Evolutionary conservation across 1,140 invertebrate genomes (phyloP), one percentile per base, ranked within the genome.

Genomic region (Bombus haemorrhoidalis): DNA sequence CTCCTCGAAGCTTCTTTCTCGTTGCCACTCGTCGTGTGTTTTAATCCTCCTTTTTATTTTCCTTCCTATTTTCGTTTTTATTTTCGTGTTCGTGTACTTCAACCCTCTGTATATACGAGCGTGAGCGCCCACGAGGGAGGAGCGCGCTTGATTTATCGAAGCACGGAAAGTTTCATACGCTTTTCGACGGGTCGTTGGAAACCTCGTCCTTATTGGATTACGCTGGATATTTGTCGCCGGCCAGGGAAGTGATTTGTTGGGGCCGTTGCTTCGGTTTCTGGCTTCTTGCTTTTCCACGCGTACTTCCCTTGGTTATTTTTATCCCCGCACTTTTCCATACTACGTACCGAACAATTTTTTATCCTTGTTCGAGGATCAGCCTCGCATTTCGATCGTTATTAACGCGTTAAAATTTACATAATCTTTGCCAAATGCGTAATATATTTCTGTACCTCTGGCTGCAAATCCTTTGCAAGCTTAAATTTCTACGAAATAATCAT

Each of bases 101-200:
- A 59, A 57, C 81, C 81, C 81, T 25, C 12, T 22, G 81, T 62
- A 53, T 53, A 53, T 53, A 53, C 28, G 25, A 18, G 22, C 18
- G 68, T 1, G 13, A 72, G 43, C 32, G 59, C 68, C n/a, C 32
- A 2, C 9, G 68, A 2, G 22, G 9, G 28, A 12, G 22, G 18
- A 37, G 25, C 4, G 47, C 9, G 82, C 39, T 57, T 62, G 75
- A 84, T 76, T 83, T 76, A 76, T 76, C 57, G 57, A 4, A 15
- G 18, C 79, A n/a, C 2, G 59, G 59, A 75, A 22, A 37, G 22
- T 83, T 64, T 83, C 41, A 34, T 66, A 18, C 69, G 71, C 22
- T 64, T 47, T 82, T 18, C 41, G 57, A 41, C 72, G 37, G 59
- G 22, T 82, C 73, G 34, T 32, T 62, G 39, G 39, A 22, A 66